Evolutionary conservation across 1,140 invertebrate species (phyloP), one percentile per base, ranked within the genome.

Genomic region (Pseudoatta argentina): DNA sequence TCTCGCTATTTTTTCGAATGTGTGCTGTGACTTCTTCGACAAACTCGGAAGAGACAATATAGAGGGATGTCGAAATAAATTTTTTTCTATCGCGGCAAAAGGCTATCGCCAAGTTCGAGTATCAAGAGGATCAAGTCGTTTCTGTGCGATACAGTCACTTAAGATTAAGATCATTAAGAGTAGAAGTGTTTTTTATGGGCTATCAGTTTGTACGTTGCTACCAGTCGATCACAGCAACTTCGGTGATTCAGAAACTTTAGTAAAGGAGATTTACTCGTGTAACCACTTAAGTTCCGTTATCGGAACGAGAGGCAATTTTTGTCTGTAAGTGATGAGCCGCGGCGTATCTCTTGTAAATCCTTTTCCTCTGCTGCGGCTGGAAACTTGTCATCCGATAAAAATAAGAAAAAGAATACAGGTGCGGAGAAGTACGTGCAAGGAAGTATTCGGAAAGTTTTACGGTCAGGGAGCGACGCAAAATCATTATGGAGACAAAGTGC

Each of bases 241-340:
- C 48, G n/a, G 27, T 67, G 55, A 69, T 55, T 79, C 48, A 10
- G 48, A n/a, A 67, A 79, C 44, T 79, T 69, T 79, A 67, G 63
- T 79, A 34, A 69, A 69, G 48, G 14, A 79, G 77, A 79, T 69
- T 79, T 53, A 79, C 48, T 67, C 14, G 27, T 34, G 30, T 34
- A 34, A 34, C 6, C 30, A 67, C 44, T 67, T 51, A 67, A 79
- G 63, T 79, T 79, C 21, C 7, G 61, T n/a, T 67, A 78, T 79
- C 44, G 14, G 2, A 34, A 63, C 34, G 21, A 63, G 34, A 21
- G 63, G 44, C 63, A 14, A 44, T n/a, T 79, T 34, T 24, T 79
- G 39, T 24, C 3, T 10, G 75, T 78, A 78, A 48, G 51, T 66
- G 55, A 39, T 44, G 24, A 77, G 57, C 39, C 5, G 16, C 16